Evolutionary conservation across 2,888 invertebrate genomes (phyloP).

Genomic region (Torymus tubicola): DNA sequence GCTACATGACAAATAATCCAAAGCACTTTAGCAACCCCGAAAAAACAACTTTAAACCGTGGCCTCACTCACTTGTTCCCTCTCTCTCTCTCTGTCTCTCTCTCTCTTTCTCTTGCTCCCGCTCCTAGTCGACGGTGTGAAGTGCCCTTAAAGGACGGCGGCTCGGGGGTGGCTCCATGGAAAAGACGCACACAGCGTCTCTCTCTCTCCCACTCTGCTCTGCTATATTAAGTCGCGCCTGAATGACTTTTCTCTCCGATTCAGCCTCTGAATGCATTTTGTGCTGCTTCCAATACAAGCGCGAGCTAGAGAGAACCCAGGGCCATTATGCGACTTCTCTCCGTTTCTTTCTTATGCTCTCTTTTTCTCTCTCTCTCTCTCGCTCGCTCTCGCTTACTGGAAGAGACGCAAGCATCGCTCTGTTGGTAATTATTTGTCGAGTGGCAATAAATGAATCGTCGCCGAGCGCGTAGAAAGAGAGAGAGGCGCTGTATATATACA

Average conservation of each 20-base stretch:
- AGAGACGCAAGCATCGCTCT: constrained; percentile 52
- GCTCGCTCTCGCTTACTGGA: not conserved
- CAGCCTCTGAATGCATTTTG: constrained; percentile 65
- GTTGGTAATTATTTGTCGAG: constrained; percentile 71
- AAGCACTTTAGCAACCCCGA: no score
- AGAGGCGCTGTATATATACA: constrained; percentile 15
- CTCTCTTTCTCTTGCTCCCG: no score
- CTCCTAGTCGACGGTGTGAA: constrained; percentile 37
- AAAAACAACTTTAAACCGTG: constrained; percentile 9
- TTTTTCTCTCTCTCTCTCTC: constrained; percentile 20
- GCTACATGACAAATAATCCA: no score
- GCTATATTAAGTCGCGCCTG: constrained; percentile 68
- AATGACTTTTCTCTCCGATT: constrained; percentile 66
- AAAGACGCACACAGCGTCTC: constrained; percentile 24
- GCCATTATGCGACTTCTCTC: constrained; percentile 49
- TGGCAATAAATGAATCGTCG: constrained; percentile 67
- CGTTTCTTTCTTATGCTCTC: constrained; percentile 40
- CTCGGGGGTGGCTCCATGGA: constrained; percentile 17
- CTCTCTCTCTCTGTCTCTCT: no score
- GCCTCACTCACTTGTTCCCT: no score
- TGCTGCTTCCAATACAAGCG: constrained; percentile 45
- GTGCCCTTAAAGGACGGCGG: constrained; percentile 27
- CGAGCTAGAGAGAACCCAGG: constrained; percentile 2
- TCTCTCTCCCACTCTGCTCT: constrained; percentile 22
- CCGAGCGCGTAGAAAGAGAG: constrained; percentile 28